Evolutionary conservation across 2,888 invertebrate species (phyloP).

Genomic region (Limnephilus lunatus): DNA sequence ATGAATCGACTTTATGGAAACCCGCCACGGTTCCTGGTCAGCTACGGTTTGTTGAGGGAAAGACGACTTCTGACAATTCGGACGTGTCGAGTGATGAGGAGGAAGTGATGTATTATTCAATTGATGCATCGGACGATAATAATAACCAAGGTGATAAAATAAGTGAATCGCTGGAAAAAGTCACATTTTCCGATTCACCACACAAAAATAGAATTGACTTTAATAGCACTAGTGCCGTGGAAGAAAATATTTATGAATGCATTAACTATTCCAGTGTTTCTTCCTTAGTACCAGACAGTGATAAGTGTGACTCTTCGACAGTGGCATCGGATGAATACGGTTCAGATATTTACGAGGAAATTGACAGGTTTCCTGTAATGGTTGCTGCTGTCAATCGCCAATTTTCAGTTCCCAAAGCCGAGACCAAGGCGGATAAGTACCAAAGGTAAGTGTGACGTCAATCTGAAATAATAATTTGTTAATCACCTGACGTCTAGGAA

Average conservation of each 20-base stretch:
- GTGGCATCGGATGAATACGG: conserved; percentile 77
- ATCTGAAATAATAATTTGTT: neutral
- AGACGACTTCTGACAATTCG: conserved; percentile 27
- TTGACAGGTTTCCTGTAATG: conserved; percentile 75
- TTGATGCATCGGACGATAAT: conserved; percentile 33
- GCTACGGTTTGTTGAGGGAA: conserved; percentile 3
- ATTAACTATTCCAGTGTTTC: conserved; percentile 19
- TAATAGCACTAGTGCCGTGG: neutral
- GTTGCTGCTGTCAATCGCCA: conserved; percentile 76
- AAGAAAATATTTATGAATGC: conserved; percentile 40
- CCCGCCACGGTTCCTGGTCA: neutral
- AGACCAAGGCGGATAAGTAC: conserved; percentile 77
- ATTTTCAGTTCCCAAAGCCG: conserved; percentile 70
- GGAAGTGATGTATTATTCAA: neutral
- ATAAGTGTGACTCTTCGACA: conserved; percentile 67
- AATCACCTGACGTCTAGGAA: neutral
- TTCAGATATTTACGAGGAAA: conserved; percentile 76
- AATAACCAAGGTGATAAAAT: conserved; percentile 32
- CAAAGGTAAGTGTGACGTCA: conserved; percentile 72
- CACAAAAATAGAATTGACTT: neutral
- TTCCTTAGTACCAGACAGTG: conserved; percentile 31
- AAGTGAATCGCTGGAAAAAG: conserved; percentile 1
- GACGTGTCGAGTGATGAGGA: conserved; percentile 16
- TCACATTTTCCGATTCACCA: conserved; percentile 11
- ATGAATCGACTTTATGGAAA: conserved; percentile 20